A percentile compares a stretch with the other conserved stretches of the same genome.
These are phyloP conservation scores for Pygocentrus nattereri DNA, from an alignment of 2,797 vertebrate species.

Conservation along the genomic window DNA sequence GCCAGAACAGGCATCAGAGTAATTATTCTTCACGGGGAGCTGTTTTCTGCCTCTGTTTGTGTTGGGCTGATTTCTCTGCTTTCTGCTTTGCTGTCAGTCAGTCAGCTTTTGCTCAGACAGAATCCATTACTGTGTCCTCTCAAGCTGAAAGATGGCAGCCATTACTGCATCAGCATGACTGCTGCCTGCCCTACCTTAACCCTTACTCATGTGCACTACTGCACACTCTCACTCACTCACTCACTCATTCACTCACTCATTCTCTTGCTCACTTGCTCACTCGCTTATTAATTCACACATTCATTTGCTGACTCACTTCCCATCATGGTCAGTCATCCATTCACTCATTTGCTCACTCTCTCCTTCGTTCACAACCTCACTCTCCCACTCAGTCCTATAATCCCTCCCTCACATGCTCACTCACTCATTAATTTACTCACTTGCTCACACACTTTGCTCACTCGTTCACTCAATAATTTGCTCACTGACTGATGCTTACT, in stretches of 20 bases:
- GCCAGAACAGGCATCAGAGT: not conserved
- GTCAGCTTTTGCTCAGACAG: conserved; percentile 23
- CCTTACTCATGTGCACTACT: conserved; percentile 20
- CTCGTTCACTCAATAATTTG: not conserved
- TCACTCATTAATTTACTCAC: too few species aligned
- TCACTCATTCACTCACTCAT: not conserved
- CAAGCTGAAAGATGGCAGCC: conserved; percentile 49
- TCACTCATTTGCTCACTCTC: not conserved
- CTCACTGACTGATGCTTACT: not conserved
- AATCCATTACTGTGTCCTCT: conserved; percentile 49
- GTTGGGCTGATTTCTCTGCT: conserved; percentile 38
- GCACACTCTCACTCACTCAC: not conserved
- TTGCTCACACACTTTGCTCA: not conserved
- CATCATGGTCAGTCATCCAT: too few species aligned
- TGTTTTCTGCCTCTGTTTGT: conserved; percentile 33
- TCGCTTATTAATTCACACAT: not conserved
- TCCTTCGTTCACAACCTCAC: too few species aligned
- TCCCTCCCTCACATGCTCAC: too few species aligned
- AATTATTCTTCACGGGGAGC: conserved; percentile 21
- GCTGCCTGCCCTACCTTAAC: conserved; percentile 22
- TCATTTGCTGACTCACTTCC: not conserved
- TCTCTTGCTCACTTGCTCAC: not conserved
- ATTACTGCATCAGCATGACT: conserved; percentile 47
- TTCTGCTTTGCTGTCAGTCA: conserved; percentile 52
- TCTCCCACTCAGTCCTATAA: too few species aligned